Evolutionary conservation across 2,797 vertebrate species (phyloP).

Genomic region (Pangasius macronema): DNA sequence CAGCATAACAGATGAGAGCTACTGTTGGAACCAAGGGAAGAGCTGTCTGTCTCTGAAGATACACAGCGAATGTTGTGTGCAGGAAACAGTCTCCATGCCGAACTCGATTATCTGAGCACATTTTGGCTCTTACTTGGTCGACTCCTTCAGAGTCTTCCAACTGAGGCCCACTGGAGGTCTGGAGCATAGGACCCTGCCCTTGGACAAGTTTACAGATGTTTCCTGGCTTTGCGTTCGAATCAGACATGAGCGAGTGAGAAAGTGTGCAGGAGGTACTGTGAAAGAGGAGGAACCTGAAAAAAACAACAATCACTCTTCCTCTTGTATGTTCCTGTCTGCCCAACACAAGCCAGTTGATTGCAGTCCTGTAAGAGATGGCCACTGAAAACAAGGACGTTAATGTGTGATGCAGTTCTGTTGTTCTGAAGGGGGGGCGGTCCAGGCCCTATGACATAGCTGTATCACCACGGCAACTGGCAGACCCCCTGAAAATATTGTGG

Average conservation of each 20-base stretch:
- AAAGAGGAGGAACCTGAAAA: conserved; percentile 14
- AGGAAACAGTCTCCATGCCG: conserved; percentile 17
- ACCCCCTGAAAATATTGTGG: conserved; percentile 66
- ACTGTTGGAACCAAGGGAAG: conserved; percentile 54
- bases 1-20: conserved; percentile 49
- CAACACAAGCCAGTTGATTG: conserved; percentile 44
- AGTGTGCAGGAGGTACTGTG: conserved; percentile 29
- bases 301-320: conserved; percentile 52
- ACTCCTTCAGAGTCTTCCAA: conserved; percentile 24
- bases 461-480: conserved; percentile 68
- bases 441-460: conserved; percentile 59
- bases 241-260: conserved; percentile 1
- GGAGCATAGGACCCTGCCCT: conserved; percentile 41
- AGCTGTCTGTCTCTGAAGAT: conserved; percentile 34
- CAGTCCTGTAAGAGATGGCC: conserved; percentile 36
- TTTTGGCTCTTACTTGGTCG: conserved; percentile 39
- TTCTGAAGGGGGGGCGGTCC: conserved; percentile 41
- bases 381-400: conserved; percentile 11
- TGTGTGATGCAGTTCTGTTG: conserved; percentile 5
- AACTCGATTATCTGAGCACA: conserved; percentile 12
- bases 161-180: conserved; percentile 21
- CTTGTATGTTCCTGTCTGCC: conserved; percentile 55
- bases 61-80: conserved; percentile 9
- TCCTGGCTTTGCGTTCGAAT: conserved; percentile 56
- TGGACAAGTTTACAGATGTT: conserved; percentile 61